A percentile compares a stretch with the other conserved stretches of the same genome.
These are phyloP conservation scores for Megaceryle torquata DNA, from an alignment of 2,113 vertebrate species.

Conservation along the genomic window DNA sequence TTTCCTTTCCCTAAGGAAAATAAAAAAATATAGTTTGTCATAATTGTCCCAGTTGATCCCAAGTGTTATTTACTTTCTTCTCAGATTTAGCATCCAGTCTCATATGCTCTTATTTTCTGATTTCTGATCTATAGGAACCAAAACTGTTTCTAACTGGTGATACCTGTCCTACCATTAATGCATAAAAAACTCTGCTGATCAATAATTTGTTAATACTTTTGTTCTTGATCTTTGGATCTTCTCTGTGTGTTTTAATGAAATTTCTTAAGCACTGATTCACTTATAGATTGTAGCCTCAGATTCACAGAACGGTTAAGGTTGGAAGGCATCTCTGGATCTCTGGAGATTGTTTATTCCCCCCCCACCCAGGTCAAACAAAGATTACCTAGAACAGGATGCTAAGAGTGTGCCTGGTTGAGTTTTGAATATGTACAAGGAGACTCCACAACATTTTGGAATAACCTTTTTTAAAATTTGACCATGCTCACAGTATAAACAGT, in stretches of 20 bases:
- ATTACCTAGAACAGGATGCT: neutral
- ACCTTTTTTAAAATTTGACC: neutral
- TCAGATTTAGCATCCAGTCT: neutral
- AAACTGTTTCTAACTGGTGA: neutral
- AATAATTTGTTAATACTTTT: neutral
- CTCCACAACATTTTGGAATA: neutral
- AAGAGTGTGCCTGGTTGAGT: neutral
- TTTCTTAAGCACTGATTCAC: neutral
- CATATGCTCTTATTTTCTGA: neutral
- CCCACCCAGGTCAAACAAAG: neutral
- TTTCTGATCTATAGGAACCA: neutral
- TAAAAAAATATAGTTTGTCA: neutral
- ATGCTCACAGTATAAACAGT: neutral
- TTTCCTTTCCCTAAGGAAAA: neutral
- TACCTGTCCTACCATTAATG: neutral
- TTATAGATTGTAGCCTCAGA: neutral
- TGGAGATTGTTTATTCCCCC: neutral
- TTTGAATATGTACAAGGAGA: neutral
- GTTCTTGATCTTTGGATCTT: neutral
- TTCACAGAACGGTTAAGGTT: neutral
- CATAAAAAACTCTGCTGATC: neutral
- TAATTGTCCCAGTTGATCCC: neutral
- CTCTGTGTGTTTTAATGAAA: neutral
- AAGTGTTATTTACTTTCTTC: neutral
- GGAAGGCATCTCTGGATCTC: neutral